Conservation (phyloP, 1,140 invertebrate species). For the Camponotus vicinus region DNA sequence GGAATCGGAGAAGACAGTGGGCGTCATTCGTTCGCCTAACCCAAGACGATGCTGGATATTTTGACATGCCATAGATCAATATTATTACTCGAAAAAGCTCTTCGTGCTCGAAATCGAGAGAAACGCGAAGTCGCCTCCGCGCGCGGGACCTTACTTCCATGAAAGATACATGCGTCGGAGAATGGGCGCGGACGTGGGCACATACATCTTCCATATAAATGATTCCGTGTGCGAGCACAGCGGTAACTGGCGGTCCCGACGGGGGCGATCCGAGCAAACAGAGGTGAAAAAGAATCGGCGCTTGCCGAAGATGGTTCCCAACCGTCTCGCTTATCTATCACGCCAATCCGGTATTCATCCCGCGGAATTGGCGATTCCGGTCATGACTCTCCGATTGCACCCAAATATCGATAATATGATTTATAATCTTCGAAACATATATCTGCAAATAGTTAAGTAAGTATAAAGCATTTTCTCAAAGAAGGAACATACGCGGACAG, state of each 20-base stretch:
- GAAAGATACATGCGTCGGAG: conserved; percentile 43
- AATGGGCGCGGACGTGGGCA: background rate
- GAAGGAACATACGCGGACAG: background rate
- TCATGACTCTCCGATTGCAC: background rate
- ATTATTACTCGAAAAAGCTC: conserved; percentile 32
- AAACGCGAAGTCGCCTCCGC: background rate
- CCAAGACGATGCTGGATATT: conserved; percentile 53
- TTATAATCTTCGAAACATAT: background rate
- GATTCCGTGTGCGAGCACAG: conserved; percentile 9
- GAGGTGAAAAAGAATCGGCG: conserved; percentile 28
- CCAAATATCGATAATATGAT: conserved; percentile 23
- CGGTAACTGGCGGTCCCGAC: background rate
- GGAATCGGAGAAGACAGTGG: conserved; percentile 52
- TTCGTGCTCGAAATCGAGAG: background rate
- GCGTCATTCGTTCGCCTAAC: conserved; percentile 11
- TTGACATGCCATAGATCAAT: conserved; percentile 52
- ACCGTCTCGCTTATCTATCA: conserved; percentile 22
- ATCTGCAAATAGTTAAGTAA: background rate
- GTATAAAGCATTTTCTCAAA: background rate
- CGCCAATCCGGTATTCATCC: background rate
- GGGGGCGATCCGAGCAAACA: conserved; percentile 8
- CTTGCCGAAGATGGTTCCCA: background rate
- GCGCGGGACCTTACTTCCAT: background rate
- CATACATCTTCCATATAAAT: conserved; percentile 51
- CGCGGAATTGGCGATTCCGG: conserved; percentile 8